Evolutionary conservation across 1,140 invertebrate genomes (phyloP).

Genomic region (Acarapis woodi): DNA sequence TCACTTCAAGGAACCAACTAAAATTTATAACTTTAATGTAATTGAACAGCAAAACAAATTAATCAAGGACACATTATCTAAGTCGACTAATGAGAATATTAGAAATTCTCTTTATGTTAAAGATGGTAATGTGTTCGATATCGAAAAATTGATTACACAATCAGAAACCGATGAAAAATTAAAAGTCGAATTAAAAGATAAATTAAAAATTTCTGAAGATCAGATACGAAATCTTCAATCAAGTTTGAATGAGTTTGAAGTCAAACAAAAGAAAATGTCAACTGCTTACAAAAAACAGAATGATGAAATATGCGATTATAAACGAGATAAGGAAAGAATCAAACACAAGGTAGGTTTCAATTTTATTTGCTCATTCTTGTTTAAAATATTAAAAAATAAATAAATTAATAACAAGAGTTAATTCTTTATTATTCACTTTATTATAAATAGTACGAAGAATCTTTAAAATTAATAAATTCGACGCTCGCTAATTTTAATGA

Average conservation of each 20-base stretch:
- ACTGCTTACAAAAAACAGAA: slow-evolving; percentile 6
- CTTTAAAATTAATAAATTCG: neutral
- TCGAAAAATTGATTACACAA: slow-evolving; percentile 7
- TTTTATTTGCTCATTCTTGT: neutral
- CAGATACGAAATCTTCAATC: slow-evolving; percentile 3
- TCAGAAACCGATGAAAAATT: slow-evolving; percentile 5
- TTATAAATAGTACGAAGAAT: neutral
- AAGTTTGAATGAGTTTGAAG: slow-evolving; percentile 6
- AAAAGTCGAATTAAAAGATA: slow-evolving; percentile 2
- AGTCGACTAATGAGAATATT: neutral
- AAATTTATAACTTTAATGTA: neutral
- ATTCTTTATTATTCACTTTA: neutral
- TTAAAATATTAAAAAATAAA: neutral
- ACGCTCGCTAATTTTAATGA: neutral
- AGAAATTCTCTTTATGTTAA: slow-evolving; percentile 2
- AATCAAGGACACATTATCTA: too few species aligned
- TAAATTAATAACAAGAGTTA: neutral
- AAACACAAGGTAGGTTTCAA: slow-evolving; percentile 4
- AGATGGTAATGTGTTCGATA: slow-evolving; percentile 8
- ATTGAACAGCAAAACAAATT: neutral
- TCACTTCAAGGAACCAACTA: slow-evolving; percentile 2
- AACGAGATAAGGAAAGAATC: slow-evolving; percentile 7
- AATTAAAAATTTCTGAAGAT: neutral
- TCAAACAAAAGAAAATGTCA: slow-evolving; percentile 8
- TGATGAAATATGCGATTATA: slow-evolving; percentile 8